Evolutionary conservation across 2,888 invertebrate species (phyloP), one percentile per base, ranked within the genome.

Genomic region (Steinernema scapterisci): DNA sequence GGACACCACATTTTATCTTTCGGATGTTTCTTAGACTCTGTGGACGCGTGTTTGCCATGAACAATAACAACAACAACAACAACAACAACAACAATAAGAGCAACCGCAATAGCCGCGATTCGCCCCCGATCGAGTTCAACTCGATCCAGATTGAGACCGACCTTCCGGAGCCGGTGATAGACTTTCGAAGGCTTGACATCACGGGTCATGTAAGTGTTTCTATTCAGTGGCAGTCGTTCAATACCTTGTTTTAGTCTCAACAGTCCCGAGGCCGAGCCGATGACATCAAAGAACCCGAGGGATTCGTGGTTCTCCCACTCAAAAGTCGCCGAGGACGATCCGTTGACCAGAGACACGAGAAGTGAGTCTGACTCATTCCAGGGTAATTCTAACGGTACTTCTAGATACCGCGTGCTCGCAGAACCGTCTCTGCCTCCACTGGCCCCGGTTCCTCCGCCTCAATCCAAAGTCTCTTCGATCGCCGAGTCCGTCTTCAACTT

Each of bases 401-500:
- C 23, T 19, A 54, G 25, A 31, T 25, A 31, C 31, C 31, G 63
- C 48, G 48, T 48, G 16, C 3, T 48, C 7, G 13, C 13, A 13
- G 31, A 13, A 19, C 27, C 5, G 3, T 31, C 27, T 9, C n/a
- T 63, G 7, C 63, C 63, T 63, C 63, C 63, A 16, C 25, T 25
- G 27, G 16, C 63, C 7, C 63, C 25, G 27, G 63, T 16, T 27
- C 63, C 63, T 63, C 63, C 63, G 16, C 48, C 48, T 5, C 63
- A 63, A 31, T 63, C 63, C 5, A 63, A 63, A n/a, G 31, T 63
- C 9, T 63, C 63, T 6, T 31, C 63, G 63, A 63, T 63, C 16
- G 63, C 63, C 31, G 63, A 63, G 31, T 31, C 63, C 25, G 25
- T 63, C 16, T 63, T 63, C 63, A 63, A 25, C 31, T 63, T 63